Evolutionary conservation across 2,797 vertebrate species (phyloP).

Genomic region (Poeciliopsis gracilis): DNA sequence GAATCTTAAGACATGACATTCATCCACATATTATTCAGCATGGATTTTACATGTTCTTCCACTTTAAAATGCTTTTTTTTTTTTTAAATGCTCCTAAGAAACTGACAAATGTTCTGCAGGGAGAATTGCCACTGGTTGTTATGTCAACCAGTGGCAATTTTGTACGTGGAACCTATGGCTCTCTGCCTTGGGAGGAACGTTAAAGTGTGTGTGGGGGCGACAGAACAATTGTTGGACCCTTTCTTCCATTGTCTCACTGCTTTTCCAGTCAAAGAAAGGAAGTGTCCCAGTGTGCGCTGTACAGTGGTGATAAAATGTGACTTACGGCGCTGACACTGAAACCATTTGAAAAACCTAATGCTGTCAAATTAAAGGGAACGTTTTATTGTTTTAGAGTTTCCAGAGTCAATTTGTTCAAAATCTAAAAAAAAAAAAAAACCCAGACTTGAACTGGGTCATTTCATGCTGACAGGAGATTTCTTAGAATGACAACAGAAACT

Average conservation of each 20-base stretch:
- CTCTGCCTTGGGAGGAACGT: not conserved
- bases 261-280: not conserved
- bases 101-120: not conserved
- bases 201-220: not conserved
- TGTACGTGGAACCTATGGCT: not conserved
- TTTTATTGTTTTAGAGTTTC: not conserved
- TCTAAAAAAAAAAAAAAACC: not conserved
- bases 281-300: not conserved
- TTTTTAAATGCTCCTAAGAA: not conserved
- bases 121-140: not conserved
- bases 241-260: not conserved
- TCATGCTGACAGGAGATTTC: not conserved
- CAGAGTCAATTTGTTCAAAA: not conserved
- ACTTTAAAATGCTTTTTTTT: not conserved
- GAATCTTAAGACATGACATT: not conserved
- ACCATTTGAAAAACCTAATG: too few relatives aligned
- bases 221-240: not conserved
- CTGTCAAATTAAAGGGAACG: not conserved
- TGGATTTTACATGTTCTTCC: not conserved
- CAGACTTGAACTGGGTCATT: not conserved
- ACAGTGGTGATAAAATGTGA: not conserved
- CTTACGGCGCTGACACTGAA: not conserved
- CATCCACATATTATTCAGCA: not conserved
- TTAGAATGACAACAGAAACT: not conserved
- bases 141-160: not conserved